A percentile compares a stretch with the other conserved stretches of the same genome.
Conservation (phyloP, 2,113 vertebrate species). For the Pluvianellus socialis region DNA sequence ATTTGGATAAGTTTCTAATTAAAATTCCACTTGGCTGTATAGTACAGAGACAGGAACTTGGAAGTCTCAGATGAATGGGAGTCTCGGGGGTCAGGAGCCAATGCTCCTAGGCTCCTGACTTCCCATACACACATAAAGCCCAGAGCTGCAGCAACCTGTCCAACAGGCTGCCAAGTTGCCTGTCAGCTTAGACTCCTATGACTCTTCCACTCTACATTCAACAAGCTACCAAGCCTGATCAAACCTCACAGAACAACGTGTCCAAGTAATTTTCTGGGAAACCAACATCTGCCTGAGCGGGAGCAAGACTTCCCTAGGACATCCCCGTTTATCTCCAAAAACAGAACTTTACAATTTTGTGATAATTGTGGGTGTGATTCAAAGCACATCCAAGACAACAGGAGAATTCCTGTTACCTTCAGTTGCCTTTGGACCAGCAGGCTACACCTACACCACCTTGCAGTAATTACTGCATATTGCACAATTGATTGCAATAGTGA, state of each 20-base stretch:
- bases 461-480: neutral
- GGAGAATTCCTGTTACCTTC: neutral
- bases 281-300: neutral
- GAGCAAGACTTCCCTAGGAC: neutral
- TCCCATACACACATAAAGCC: neutral
- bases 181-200: neutral
- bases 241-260: neutral
- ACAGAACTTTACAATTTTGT: neutral
- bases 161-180: neutral
- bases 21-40: slow-evolving; percentile 15
- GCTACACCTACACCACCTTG: neutral
- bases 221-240: neutral
- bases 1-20: slow-evolving; percentile 11
- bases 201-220: neutral
- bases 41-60: neutral
- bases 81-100: neutral
- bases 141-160: neutral
- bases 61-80: slow-evolving; percentile 23
- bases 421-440: neutral
- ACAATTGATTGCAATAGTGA: neutral
- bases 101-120: neutral
- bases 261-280: neutral
- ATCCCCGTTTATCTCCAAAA: neutral
- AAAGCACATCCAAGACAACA: neutral
- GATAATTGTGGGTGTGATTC: neutral